Evolutionary conservation across 2,113 vertebrate species (phyloP).

Genomic region (Lathamus discolor): DNA sequence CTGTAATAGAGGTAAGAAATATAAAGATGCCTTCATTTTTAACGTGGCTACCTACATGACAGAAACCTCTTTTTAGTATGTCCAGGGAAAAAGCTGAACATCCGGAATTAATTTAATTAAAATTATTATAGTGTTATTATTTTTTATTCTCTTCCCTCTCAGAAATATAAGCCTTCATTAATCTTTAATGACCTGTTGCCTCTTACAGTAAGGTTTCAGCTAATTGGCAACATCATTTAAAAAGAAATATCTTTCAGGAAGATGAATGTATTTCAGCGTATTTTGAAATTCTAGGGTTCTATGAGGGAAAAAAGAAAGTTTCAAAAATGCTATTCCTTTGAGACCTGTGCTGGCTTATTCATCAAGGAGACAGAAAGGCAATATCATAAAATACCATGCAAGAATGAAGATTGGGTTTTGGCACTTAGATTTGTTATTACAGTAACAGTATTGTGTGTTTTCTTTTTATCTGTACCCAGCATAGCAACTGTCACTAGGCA

Average conservation of each 20-base stretch:
- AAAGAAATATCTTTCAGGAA: neutral
- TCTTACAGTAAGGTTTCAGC: neutral
- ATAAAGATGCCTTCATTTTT: neutral
- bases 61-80: neutral
- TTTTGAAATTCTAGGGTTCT: neutral
- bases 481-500: neutral
- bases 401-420: neutral
- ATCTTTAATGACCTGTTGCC: neutral
- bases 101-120: neutral
- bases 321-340: neutral
- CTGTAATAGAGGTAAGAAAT: neutral
- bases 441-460: neutral
- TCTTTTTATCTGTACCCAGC: neutral
- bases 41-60: neutral
- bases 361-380: slow-evolving; percentile 9
- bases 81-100: neutral
- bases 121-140: neutral
- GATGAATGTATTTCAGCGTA: neutral
- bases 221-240: neutral
- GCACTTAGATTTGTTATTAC: slow-evolving; percentile 4
- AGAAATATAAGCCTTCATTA: neutral
- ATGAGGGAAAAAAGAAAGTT: neutral
- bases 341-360: neutral
- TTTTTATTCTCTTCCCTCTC: neutral
- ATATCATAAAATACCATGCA: neutral